Evolutionary conservation across 2,797 vertebrate genomes (phyloP).

Genomic region (Siniperca scherzeri): DNA sequence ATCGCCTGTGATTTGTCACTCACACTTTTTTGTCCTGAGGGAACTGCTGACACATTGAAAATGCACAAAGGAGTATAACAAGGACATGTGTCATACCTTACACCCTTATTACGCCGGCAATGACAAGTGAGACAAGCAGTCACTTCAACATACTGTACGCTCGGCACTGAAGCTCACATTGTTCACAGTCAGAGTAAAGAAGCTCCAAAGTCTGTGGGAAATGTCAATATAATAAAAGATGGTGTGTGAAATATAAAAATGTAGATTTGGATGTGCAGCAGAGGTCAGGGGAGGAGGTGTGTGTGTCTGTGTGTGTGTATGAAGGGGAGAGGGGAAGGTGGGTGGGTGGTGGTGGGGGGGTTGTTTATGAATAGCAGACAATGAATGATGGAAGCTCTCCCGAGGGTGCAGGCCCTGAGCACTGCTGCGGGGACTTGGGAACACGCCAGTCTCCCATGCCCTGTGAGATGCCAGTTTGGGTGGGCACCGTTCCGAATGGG

Average conservation of each 20-base stretch:
- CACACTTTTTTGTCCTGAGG: conserved; percentile 64
- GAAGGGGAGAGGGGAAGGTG: neutral
- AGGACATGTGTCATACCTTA: conserved; percentile 83
- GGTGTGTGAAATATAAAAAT: conserved; percentile 66
- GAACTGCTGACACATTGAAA: conserved; percentile 78
- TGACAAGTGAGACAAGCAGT: conserved; percentile 80
- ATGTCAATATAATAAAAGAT: conserved; percentile 68
- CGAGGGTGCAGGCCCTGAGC: conserved; percentile 76
- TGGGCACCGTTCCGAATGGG: conserved; percentile 83
- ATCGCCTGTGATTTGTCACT: conserved; percentile 77
- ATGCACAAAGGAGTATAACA: conserved; percentile 81
- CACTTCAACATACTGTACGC: conserved; percentile 63
- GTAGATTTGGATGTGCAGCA: conserved; percentile 40
- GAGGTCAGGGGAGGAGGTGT: conserved; percentile 37
- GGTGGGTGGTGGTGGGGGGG: neutral
- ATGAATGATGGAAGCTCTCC: conserved; percentile 83
- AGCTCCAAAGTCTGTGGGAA: conserved; percentile 57
- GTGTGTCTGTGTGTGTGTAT: conserved; percentile 5
- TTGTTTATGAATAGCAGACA: conserved; percentile 79
- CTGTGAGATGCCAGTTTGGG: conserved; percentile 83
- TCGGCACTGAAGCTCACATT: conserved; percentile 45
- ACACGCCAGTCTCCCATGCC: conserved; percentile 81
- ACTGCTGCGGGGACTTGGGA: conserved; percentile 79
- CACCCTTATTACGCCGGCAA: conserved; percentile 79
- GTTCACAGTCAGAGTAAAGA: conserved; percentile 63